These are phyloP conservation scores for Schizotus pectinicornis DNA, from an alignment of 2,888 invertebrate genomes.

Conservation along the genomic window DNA sequence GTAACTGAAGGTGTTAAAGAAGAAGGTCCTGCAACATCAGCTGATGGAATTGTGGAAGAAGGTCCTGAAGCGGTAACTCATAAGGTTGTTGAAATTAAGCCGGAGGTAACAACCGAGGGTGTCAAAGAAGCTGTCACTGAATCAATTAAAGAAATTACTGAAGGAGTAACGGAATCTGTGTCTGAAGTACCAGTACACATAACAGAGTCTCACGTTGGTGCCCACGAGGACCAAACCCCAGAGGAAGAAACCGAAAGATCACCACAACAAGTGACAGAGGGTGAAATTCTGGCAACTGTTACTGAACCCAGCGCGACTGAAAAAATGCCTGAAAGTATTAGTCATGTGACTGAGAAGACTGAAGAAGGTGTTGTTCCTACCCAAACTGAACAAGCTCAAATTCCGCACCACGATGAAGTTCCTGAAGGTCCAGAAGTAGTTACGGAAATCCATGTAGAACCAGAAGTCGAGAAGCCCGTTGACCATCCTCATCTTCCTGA, in stretches of 20 bases:
- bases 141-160: slow-evolving; percentile 20
- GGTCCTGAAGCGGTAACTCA: slow-evolving; percentile 13
- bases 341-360: slow-evolving; percentile 28
- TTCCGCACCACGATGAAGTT: slow-evolving; percentile 7
- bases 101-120: slow-evolving; percentile 17
- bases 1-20: slow-evolving; percentile 17
- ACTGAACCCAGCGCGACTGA: slow-evolving; percentile 28
- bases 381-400: slow-evolving; percentile 52
- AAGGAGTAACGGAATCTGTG: slow-evolving; percentile 8
- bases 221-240: slow-evolving; percentile 7
- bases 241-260: slow-evolving; percentile 14
- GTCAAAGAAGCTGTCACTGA: slow-evolving; percentile 19
- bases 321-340: slow-evolving; percentile 25
- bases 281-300: slow-evolving; percentile 21
- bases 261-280: slow-evolving; percentile 23
- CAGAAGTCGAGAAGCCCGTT: neutral
- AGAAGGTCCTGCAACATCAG: slow-evolving; percentile 20
- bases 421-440: slow-evolving; percentile 12
- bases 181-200: slow-evolving; percentile 1
- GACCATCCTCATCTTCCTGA: neutral
- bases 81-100: slow-evolving; percentile 24
- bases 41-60: slow-evolving; percentile 15
- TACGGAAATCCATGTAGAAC: slow-evolving; percentile 1
- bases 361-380: slow-evolving; percentile 16
- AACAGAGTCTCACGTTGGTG: slow-evolving; percentile 22